Conservation (phyloP, 2,113 vertebrate species). For the Orientallactaga bullata region DNA sequence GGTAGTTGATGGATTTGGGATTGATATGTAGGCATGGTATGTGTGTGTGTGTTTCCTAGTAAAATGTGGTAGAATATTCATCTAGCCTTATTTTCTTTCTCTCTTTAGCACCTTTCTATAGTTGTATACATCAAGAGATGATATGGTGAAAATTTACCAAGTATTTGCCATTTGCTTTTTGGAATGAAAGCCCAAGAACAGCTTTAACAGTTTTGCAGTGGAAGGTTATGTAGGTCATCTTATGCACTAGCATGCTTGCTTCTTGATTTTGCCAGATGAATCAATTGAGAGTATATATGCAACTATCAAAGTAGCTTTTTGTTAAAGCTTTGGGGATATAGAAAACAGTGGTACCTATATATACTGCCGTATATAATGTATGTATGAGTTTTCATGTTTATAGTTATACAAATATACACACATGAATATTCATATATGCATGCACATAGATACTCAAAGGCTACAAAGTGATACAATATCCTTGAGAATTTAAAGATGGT, state of each 20-base stretch:
- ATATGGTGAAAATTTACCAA: conserved; percentile 9
- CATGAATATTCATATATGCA: not conserved
- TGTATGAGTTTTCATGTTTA: not conserved
- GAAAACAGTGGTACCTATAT: not conserved
- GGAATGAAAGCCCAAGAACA: conserved; percentile 35
- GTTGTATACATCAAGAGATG: not conserved
- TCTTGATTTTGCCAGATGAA: conserved; percentile 55
- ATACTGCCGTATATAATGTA: not conserved
- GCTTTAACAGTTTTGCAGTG: conserved; percentile 13
- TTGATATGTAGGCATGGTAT: not conserved
- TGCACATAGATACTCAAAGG: not conserved
- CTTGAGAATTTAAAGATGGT: conserved; percentile 35
- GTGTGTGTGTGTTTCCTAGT: not conserved
- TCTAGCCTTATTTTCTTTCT: conserved; percentile 1
- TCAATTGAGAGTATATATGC: conserved; percentile 28
- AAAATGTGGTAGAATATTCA: not conserved
- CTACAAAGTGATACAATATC: not conserved
- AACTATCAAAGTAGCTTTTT: not conserved
- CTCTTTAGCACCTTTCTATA: conserved; percentile 19
- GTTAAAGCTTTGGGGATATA: conserved; percentile 41
- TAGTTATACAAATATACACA: not conserved
- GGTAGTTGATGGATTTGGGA: conserved; percentile 4
- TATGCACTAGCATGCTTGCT: not conserved
- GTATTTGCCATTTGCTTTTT: conserved; percentile 40
- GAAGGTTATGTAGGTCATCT: not conserved